Conservation (phyloP, 1,140 invertebrate species). For the Drosophila chauvacae region DNA sequence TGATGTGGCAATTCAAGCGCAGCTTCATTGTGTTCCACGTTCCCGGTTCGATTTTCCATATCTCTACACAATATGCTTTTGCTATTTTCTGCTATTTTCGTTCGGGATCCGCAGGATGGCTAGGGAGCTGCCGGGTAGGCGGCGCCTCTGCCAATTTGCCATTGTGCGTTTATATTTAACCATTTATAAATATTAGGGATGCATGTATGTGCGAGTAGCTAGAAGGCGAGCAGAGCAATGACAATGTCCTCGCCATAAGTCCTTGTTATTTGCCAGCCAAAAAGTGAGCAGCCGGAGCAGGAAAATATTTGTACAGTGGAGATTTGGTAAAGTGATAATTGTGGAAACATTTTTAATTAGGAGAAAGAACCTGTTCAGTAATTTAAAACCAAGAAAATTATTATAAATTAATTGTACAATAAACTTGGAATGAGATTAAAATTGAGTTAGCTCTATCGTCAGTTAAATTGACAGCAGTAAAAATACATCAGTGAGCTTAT, state of each 20-base stretch:
- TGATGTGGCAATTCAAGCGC: conserved; percentile 66
- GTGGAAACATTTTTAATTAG: background rate
- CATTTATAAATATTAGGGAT: conserved; percentile 49
- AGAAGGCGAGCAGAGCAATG: conserved; percentile 42
- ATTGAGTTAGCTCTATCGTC: too few species aligned
- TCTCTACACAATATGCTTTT: conserved; percentile 69
- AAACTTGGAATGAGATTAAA: too few species aligned
- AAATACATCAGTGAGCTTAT: background rate
- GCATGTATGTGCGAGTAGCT: conserved; percentile 2
- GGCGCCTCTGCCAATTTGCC: conserved; percentile 35
- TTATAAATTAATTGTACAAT: too few species aligned
- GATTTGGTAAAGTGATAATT: background rate
- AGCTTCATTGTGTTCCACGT: conserved; percentile 58
- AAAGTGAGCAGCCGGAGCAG: conserved; percentile 29
- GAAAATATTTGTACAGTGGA: conserved; percentile 2
- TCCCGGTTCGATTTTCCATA: conserved; percentile 72
- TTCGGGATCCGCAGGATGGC: conserved; percentile 20
- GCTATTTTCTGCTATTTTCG: conserved; percentile 60
- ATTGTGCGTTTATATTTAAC: conserved; percentile 61
- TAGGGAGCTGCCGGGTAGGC: conserved; percentile 1
- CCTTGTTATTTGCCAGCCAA: conserved; percentile 46
- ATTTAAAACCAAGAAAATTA: too few species aligned
- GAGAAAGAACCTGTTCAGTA: background rate
- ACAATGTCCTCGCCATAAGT: conserved; percentile 46
- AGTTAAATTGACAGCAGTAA: background rate